Evolutionary conservation across 2,113 vertebrate species (phyloP), one percentile per base, ranked within the genome.

Genomic region (Mellivora capensis): DNA sequence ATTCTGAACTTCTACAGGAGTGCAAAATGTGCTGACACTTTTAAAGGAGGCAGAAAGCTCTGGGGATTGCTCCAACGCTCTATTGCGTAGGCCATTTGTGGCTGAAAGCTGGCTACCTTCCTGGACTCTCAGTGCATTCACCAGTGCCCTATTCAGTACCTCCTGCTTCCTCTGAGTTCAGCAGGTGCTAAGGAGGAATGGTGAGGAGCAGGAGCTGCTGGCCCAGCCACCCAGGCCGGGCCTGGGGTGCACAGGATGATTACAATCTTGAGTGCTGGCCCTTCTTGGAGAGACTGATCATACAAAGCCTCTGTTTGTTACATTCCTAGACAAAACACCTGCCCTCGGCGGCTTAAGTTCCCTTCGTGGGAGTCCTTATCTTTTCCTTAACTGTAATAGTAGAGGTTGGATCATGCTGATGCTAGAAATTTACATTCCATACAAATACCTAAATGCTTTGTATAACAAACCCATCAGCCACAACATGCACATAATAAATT

Each of bases 301-400:
- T 87, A 98, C 98, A 98, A 98, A 98, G 98, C 95, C 96, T 83
- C 67, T 93, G 92, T 90, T 97, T 97, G 96, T 97, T 97, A 95
- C 80, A 87, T 88, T 97, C 62, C 94, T 84, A 98, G 98, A 97
- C 95, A 96, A 84, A 97, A 97, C 96, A 96, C 81, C 90, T 96
- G 95, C 74, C 87, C 69, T 93, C 23, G 0, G 90, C 47, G 61
- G 83, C 90, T 98, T 97, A 92, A 81, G 90, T 94, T 97, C 96
- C 95, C 97, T 90, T 89, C 74, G 17, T 90, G 83, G 94, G 84
- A 89, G 72, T 80, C 79, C 98, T 97, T 97, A 93, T 97, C 97
- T 82, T 74, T 77, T 97, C 84, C 93, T 86, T 76, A 81, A 87
- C 87, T 94, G 97, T 93, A 97, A 97, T 88, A 71, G 79, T 97